Evolutionary conservation across 2,797 vertebrate species (phyloP).

Genomic region (Lepus townsendii): DNA sequence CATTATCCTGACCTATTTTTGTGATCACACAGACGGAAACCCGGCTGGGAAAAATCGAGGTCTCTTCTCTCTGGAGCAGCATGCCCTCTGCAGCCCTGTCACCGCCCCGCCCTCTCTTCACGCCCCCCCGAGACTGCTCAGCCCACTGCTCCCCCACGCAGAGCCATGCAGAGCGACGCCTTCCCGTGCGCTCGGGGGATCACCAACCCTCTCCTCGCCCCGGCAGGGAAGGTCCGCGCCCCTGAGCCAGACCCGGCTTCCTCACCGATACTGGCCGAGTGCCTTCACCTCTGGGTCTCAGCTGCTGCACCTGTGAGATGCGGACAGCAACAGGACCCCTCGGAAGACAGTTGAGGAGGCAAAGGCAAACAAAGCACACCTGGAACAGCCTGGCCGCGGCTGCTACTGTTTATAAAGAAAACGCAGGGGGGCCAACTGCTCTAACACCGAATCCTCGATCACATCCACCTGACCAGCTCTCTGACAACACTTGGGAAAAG

Average conservation of each 20-base stretch:
- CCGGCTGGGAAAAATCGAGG: slow-evolving; percentile 21
- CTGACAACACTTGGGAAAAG: slow-evolving; percentile 9
- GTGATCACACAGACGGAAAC: slow-evolving; percentile 56
- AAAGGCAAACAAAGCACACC: background rate
- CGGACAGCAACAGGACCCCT: background rate
- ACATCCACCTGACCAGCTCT: background rate
- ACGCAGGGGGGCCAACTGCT: background rate
- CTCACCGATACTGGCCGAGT: background rate
- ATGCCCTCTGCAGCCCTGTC: background rate
- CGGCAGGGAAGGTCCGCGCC: background rate
- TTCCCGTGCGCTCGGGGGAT: background rate
- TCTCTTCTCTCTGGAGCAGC: slow-evolving; percentile 25
- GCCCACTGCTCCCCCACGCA: background rate
- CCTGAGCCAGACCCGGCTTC: background rate
- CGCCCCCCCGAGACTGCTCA: slow-evolving; percentile 21
- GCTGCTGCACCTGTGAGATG: background rate
- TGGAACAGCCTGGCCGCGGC: too few species aligned
- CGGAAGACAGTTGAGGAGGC: background rate
- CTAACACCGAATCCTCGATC: background rate
- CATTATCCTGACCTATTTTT: slow-evolving; percentile 79
- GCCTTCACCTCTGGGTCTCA: slow-evolving; percentile 13
- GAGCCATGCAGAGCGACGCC: background rate
- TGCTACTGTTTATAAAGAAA: background rate
- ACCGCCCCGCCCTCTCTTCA: slow-evolving; percentile 6
- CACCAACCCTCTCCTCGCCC: background rate